phyloP scores from a whole-genome alignment of 2,888 invertebrate genomes.

The Leptopilina drosophilae region DNA sequence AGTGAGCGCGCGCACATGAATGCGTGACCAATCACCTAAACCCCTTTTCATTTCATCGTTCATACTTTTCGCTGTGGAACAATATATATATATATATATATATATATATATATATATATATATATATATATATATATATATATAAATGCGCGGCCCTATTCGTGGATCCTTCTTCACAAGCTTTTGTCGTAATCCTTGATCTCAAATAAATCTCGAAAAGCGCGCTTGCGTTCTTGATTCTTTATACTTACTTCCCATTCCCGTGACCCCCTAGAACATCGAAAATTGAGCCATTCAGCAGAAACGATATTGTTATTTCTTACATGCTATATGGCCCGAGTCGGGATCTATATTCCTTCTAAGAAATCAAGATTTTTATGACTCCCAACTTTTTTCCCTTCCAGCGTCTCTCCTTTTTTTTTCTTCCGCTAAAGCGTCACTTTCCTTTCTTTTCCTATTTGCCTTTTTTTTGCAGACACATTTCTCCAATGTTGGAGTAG shows the following conservation, averaged over 20 bases:
- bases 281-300: constrained; percentile 38
- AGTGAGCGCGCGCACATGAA: constrained; percentile 15
- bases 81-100: too few relatives aligned
- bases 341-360: not conserved
- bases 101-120: too few relatives aligned
- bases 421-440: not conserved
- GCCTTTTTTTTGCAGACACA: not conserved
- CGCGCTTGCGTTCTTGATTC: constrained; percentile 25
- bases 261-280: constrained; percentile 1
- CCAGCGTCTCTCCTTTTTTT: not conserved
- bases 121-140: too few relatives aligned
- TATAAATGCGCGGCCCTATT: not conserved
- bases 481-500: not conserved
- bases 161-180: constrained; percentile 30
- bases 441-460: not conserved
- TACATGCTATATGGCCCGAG: constrained; percentile 12
- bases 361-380: constrained; percentile 24
- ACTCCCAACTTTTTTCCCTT: not conserved
- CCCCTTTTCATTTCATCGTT: constrained; percentile 5
- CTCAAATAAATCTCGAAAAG: constrained; percentile 27
- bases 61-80: not conserved
- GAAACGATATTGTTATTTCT: constrained; percentile 38
- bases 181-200: constrained; percentile 27
- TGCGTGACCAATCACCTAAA: constrained; percentile 35
- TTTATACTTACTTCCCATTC: constrained; percentile 13